These are phyloP conservation scores for Meles meles DNA, from an alignment of 2,113 vertebrate genomes.

Conservation along the genomic window DNA sequence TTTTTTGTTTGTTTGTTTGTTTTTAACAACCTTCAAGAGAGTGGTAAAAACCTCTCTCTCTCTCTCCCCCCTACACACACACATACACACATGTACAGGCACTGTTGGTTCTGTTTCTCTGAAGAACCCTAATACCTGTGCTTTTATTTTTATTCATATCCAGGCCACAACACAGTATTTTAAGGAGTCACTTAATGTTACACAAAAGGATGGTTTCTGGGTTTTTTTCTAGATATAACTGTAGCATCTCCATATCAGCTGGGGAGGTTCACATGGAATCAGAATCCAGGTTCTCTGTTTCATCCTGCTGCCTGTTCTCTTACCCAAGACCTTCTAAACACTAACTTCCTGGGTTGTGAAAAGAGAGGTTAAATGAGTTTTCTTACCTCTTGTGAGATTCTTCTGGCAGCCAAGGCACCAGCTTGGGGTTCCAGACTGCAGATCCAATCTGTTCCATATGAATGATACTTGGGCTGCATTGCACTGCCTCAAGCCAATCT, in stretches of 20 bases:
- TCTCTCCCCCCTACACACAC: not conserved
- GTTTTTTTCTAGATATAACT: not conserved
- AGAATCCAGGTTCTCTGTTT: not conserved
- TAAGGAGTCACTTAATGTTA: not conserved
- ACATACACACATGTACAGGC: not conserved
- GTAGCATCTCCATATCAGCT: not conserved
- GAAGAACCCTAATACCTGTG: not conserved
- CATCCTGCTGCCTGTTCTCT: not conserved
- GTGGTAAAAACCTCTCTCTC: not conserved
- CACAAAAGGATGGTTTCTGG: not conserved
- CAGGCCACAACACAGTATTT: not conserved
- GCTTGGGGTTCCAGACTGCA: conserved; percentile 9
- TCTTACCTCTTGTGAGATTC: conserved; percentile 27
- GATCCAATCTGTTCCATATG: conserved; percentile 14
- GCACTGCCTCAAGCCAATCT: conserved; percentile 41
- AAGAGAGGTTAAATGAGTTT: conserved; percentile 35
- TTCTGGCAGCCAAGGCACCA: conserved; percentile 40
- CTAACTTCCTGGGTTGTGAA: not conserved
- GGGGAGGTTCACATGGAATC: not conserved
- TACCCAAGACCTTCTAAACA: not conserved
- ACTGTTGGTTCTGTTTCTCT: not conserved
- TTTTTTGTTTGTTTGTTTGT: not conserved
- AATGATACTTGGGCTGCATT: conserved; percentile 15
- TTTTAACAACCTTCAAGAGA: not conserved
- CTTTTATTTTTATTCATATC: not conserved